These are phyloP conservation scores for Cossypha dichroa DNA, from an alignment of 2,797 vertebrate species.

Conservation along the genomic window DNA sequence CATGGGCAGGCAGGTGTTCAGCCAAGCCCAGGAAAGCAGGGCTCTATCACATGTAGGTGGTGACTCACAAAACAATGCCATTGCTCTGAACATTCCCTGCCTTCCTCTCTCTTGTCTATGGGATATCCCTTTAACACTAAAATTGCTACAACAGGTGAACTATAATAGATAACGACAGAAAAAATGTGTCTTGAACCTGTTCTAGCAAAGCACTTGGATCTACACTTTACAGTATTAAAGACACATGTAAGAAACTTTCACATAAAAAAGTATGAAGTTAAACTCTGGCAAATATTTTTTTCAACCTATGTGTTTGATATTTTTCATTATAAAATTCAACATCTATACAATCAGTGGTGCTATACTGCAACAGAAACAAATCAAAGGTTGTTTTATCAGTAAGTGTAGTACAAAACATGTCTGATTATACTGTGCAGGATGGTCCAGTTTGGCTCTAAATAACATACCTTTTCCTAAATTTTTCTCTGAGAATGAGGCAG, in stretches of 20 bases:
- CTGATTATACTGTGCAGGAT: background rate
- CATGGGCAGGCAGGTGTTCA: background rate
- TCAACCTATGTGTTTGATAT: background rate
- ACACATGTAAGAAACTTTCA: background rate
- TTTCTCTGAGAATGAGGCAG: background rate
- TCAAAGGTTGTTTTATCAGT: background rate
- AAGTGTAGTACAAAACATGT: background rate
- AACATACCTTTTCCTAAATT: background rate
- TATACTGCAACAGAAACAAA: background rate
- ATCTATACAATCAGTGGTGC: background rate
- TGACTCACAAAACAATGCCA: background rate
- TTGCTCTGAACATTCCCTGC: fast-evolving
- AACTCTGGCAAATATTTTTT: background rate
- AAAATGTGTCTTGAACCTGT: fast-evolving
- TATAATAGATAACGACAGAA: background rate
- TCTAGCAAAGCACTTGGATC: background rate
- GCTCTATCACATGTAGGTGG: fast-evolving
- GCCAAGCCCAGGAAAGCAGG: background rate
- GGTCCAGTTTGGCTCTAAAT: background rate
- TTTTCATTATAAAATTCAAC: background rate
- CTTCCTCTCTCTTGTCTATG: background rate
- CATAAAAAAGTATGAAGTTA: background rate
- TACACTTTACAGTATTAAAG: background rate
- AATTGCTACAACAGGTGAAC: background rate
- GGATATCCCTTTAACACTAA: background rate